Evolutionary conservation across 2,888 invertebrate genomes (phyloP), one percentile per base, ranked within the genome.

Genomic region (Coecobrya sp.): DNA sequence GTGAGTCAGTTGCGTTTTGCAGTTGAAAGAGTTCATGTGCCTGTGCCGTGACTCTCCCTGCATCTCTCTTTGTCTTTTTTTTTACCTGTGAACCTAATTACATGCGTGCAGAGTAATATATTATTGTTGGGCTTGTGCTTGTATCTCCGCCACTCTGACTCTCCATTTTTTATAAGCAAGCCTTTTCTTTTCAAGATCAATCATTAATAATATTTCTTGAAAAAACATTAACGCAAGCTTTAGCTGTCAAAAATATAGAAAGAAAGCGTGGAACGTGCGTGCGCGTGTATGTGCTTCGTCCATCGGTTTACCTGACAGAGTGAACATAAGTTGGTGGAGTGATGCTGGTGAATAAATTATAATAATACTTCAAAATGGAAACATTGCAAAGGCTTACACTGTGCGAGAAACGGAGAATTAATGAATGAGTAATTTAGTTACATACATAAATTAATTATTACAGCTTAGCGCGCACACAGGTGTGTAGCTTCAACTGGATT

Each of bases 11-110:
- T 89, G 88, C 52, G 55, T 45, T 89, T 59, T 65, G 88, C 36
- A 62, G 88, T 89, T 81, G 88, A 81, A 89, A 89, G 88, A 59
- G 88, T 89, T 81, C 88, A 89, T 68, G 81, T 89, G 62, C 36
- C 22, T 49, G 22, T 79, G 49, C 36, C 25, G 22, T 62, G 52
- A 27, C 81, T 49, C 81, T 89, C 81, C 81, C 62, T 65, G 19
- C 22, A 22, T 55, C 49, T 86, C 36, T 73, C 36, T 73, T 65
- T 86, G 73, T 62, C 11, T 84, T 65, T 11, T 25, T 22, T 25
- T 25, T 16, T 8, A 81, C n/a, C n/a, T n/a, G n/a, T n/a, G n/a
- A 81, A 11, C 81, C 27, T 25, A 4, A n/a, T 76, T 76, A 19
- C 5, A 7, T 42, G 2, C 22, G 11, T 19, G 22, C 7, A 4